Base-by-base conservation (phyloP, 2,797 vertebrate genomes). In the Sparidentex hasta region DNA sequence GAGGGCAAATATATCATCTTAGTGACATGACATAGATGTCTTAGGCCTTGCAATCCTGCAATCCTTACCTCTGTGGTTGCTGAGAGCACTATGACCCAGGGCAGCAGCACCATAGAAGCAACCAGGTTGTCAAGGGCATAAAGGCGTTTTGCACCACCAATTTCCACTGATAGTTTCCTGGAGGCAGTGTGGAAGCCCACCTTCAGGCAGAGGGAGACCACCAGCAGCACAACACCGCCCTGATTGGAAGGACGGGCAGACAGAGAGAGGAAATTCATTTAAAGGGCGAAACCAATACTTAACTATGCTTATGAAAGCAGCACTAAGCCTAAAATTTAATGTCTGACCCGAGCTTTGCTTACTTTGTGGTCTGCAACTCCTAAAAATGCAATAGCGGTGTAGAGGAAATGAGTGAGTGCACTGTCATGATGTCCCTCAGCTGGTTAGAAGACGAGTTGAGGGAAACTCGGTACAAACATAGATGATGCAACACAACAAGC, bases 361-460 rank as follows among this genome's bases (percentile, higher is more conserved):
- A 98, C 98, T 96, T 99, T 99, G 87, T 99, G 98, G 91, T 99
- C 98, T 17, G 98, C 98, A 72, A 99, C 97, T 8, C 98, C 98
- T 65, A 99, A 89, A 89, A 99, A 97, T 25, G 97, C 95, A 64
- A 99, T 99, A 58, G 95, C 93, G 9, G 97, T 99, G 88, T 99
- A 97, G 9, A 99, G 95, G 78, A 97, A 96, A 72, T 99, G 98
- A 52, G 97, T 99, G 71, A 99, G 96, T 38, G 98, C 97, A 65
- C 98, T 99, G 93, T 99, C 97, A 75, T 99, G 98, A 87, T 97
- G 98, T 54, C 98, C 98, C 91, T 99, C 98, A 84, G 98, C 98
- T 99, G 86, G 82, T 74, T 8, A 16, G 44, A 33, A 20, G 14
- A 33, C 0, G 0, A 64, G 84, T 95, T 83, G 94, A 95, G 92